Evolutionary conservation across 1,140 invertebrate species (phyloP).

Genomic region (Asbolus verrucosus): DNA sequence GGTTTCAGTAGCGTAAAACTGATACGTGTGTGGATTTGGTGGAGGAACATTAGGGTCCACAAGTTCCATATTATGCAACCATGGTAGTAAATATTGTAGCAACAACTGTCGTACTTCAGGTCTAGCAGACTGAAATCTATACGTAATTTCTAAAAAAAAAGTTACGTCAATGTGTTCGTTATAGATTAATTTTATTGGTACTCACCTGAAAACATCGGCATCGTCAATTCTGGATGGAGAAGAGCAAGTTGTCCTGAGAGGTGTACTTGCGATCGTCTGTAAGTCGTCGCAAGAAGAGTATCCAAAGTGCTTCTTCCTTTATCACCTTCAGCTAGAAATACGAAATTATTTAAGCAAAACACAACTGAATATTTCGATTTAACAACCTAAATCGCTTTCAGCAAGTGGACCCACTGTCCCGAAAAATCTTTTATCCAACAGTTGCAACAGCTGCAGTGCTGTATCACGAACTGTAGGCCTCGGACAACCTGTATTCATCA

Average conservation of each 20-base stretch:
- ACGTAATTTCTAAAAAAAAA: constrained; percentile 93
- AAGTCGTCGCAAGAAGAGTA: constrained; percentile 85
- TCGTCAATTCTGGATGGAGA: constrained; percentile 95
- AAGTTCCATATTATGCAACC: constrained; percentile 98
- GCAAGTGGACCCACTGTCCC: constrained; percentile 80
- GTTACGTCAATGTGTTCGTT: no score
- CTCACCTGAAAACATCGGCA: constrained; percentile 98
- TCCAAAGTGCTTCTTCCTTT: constrained; percentile 82
- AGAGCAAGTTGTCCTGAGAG: constrained; percentile 92
- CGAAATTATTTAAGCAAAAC: no score
- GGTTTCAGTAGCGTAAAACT: constrained; percentile 81
- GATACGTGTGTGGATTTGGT: constrained; percentile 82
- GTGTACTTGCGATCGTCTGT: constrained; percentile 92
- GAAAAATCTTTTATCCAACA: constrained; percentile 96
- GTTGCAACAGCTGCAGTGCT: constrained; percentile 92
- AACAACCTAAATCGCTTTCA: constrained; percentile 73
- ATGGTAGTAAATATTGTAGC: constrained; percentile 93
- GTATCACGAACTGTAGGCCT: constrained; percentile 91
- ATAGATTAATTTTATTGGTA: constrained; percentile 31
- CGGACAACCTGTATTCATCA: constrained; percentile 96
- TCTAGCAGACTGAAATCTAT: constrained; percentile 94
- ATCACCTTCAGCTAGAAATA: constrained; percentile 71
- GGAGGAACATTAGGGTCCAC: constrained; percentile 96
- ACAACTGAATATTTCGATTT: constrained; percentile 1
- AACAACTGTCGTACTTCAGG: constrained; percentile 89